These are phyloP conservation scores for Dendronephthya gigantea DNA, from an alignment of 64 coral and sea anemone species.

Conservation along the genomic window DNA sequence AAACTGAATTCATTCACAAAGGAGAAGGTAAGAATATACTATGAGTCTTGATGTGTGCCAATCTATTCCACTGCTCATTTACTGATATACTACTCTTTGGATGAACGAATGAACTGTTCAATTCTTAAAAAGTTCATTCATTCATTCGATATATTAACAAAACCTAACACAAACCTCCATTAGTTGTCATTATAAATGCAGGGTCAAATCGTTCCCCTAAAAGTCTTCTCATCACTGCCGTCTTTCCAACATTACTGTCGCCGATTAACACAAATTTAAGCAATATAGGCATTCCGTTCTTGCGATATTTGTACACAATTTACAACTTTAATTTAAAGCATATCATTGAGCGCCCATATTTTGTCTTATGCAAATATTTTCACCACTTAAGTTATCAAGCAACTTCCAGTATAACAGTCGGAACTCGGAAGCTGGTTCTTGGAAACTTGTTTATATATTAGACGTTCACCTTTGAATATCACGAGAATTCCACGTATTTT, in stretches of 20 bases:
- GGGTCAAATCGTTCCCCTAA: background rate
- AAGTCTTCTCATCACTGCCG: background rate
- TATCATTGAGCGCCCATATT: background rate
- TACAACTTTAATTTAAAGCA: background rate
- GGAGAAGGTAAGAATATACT: no score
- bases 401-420: background rate
- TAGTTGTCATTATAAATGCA: background rate
- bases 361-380: background rate
- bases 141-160: background rate
- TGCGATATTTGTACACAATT: background rate
- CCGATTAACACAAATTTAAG: background rate
- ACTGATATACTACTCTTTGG: no score
- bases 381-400: no score
- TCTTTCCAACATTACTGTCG: conserved; percentile 6
- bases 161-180: background rate
- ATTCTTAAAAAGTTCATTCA: background rate
- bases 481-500: no score
- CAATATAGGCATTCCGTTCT: background rate
- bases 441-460: no score
- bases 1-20: no score
- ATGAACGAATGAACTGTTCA: no score
- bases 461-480: no score
- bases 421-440: no score
- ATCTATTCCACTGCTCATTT: no score
- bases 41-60: no score